Conservation (phyloP, 2,888 invertebrate genomes). For the Clostera curtula region DNA sequence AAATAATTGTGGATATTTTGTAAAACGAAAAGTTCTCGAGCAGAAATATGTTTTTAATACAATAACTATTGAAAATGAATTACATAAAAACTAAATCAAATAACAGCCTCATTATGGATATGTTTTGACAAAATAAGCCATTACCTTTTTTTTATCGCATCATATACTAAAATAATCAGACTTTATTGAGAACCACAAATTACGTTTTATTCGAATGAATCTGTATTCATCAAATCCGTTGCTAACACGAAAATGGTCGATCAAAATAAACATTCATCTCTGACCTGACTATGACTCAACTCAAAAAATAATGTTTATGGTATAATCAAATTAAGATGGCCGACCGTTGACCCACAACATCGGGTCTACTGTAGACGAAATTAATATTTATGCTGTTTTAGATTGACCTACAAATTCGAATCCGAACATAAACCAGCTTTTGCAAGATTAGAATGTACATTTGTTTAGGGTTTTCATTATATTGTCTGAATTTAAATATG, state of each 20-base stretch:
- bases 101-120: too few relatives aligned
- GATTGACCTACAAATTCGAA: constrained; percentile 14
- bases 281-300: neutral
- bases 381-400: constrained; percentile 11
- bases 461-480: too few relatives aligned
- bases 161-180: too few relatives aligned
- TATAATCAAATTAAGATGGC: constrained; percentile 9
- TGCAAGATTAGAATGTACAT: too few relatives aligned
- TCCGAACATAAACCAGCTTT: constrained; percentile 8
- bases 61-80: too few relatives aligned
- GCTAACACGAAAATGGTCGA: constrained; percentile 3
- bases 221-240: constrained; percentile 1
- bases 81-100: too few relatives aligned
- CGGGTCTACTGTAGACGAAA: constrained; percentile 4
- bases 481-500: too few relatives aligned
- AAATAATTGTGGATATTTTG: too few relatives aligned
- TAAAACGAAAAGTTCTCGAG: too few relatives aligned
- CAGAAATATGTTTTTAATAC: too few relatives aligned
- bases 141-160: too few relatives aligned
- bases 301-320: constrained; percentile 9
- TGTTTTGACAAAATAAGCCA: too few relatives aligned
- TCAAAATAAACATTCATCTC: constrained; percentile 1
- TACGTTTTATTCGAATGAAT: constrained; percentile 1
- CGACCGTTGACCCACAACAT: constrained; percentile 18
- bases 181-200: constrained; percentile 2